These are phyloP conservation scores for Chrysina gloriosa DNA, from an alignment of 2,888 invertebrate genomes.

Conservation along the genomic window DNA sequence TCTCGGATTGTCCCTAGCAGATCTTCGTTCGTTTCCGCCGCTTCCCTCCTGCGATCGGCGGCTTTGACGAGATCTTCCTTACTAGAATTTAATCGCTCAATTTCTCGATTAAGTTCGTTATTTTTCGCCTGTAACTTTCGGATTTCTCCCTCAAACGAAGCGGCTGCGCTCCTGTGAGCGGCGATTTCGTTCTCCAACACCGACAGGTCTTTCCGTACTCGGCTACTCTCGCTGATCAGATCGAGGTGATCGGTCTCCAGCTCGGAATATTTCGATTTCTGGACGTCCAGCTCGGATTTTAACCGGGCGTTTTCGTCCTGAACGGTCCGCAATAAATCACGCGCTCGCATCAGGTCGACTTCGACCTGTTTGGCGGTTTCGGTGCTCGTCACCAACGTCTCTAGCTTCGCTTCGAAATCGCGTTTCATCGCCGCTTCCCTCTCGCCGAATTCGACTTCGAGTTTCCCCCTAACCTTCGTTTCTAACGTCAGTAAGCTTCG, in stretches of 20 bases:
- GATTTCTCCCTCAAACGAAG: conserved; percentile 59
- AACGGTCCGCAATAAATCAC: conserved; percentile 62
- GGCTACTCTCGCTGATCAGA: conserved; percentile 56
- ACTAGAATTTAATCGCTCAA: conserved; percentile 3
- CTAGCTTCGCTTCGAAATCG: conserved; percentile 56
- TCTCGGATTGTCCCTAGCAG: background rate
- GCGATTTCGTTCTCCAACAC: conserved; percentile 52
- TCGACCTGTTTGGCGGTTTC: conserved; percentile 63
- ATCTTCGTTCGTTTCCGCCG: background rate
- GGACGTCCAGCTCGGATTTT: conserved; percentile 56
- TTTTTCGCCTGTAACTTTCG: background rate
- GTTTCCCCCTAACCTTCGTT: conserved; percentile 55
- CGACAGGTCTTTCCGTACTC: conserved; percentile 62
- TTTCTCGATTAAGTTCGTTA: conserved; percentile 5
- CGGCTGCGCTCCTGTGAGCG: conserved; percentile 18
- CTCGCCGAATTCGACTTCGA: conserved; percentile 51
- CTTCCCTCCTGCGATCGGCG: too few species aligned
- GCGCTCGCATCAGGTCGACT: conserved; percentile 66
- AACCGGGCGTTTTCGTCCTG: conserved; percentile 49
- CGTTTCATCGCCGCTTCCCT: conserved; percentile 52
- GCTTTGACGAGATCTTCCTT: too few species aligned
- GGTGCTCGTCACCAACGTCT: conserved; percentile 51
- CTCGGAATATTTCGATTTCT: conserved; percentile 50
- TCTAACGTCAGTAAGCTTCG: conserved; percentile 58
- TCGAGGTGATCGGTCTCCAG: conserved; percentile 59